Conservation (phyloP, 2,888 invertebrate species). For the Lasioglossum calceatum region DNA sequence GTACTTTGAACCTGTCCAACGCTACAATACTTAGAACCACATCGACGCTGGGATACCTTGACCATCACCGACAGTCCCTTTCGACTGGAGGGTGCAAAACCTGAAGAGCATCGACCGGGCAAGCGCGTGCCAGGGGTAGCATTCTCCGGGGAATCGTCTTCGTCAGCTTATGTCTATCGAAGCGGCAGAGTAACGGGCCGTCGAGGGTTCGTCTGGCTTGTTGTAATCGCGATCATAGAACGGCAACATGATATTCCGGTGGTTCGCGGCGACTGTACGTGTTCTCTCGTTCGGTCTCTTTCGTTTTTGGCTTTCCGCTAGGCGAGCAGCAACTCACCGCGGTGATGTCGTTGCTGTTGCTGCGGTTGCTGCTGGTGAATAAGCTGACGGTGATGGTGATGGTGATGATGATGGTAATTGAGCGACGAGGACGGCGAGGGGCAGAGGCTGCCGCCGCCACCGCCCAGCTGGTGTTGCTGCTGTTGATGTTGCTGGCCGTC, state of each 20-base stretch:
- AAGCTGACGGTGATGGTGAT: constrained; percentile 78
- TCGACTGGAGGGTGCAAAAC: not conserved
- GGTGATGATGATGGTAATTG: constrained; percentile 63
- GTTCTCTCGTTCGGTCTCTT: constrained; percentile 46
- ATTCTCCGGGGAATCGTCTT: constrained; percentile 52
- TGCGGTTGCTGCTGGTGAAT: constrained; percentile 84
- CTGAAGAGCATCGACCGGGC: not conserved
- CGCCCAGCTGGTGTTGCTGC: constrained; percentile 65
- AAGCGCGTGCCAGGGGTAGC: not conserved
- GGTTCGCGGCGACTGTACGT: constrained; percentile 52
- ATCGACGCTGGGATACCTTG: not conserved
- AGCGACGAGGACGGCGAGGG: constrained; percentile 77
- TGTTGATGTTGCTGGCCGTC: constrained; percentile 69
- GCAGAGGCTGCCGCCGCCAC: constrained; percentile 70
- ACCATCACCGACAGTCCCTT: not conserved
- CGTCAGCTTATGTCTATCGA: constrained; percentile 61
- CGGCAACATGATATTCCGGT: constrained; percentile 26
- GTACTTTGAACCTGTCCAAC: not conserved
- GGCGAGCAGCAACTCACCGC: constrained; percentile 85
- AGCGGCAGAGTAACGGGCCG: constrained; percentile 9
- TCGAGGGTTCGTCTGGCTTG: constrained; percentile 37
- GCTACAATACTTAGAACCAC: no score
- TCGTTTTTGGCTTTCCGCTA: constrained; percentile 84
- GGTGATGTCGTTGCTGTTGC: constrained; percentile 85
- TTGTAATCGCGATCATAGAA: constrained; percentile 23